Evolutionary conservation across 1,140 invertebrate genomes (phyloP).

Genomic region (Zaprionus ghesquierei): DNA sequence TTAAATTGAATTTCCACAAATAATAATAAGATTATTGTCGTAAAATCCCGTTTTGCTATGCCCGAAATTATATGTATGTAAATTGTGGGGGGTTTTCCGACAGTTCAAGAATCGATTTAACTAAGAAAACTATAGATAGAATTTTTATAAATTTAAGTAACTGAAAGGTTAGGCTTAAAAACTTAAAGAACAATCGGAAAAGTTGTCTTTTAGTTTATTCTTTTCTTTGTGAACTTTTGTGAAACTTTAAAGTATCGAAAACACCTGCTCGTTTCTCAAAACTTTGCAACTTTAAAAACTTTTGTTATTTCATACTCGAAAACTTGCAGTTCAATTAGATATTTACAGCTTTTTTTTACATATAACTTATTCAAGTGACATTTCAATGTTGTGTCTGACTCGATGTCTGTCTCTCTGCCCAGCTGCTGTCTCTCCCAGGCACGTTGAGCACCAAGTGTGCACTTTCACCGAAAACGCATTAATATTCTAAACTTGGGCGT

Average conservation of each 20-base stretch:
- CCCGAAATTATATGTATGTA: background rate
- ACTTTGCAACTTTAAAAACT: background rate
- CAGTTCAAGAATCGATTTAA: background rate
- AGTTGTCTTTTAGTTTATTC: no score
- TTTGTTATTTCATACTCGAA: background rate
- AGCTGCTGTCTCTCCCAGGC: constrained; percentile 57
- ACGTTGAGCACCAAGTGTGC: constrained; percentile 41
- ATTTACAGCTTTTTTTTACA: background rate
- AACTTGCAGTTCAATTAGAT: background rate
- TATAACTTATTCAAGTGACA: constrained; percentile 23
- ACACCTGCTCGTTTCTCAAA: constrained; percentile 4
- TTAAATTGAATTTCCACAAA: background rate
- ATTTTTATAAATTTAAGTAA: no score
- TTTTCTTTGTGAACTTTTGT: background rate
- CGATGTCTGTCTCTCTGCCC: constrained; percentile 1
- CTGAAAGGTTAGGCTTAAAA: no score
- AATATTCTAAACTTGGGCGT: constrained; percentile 56
- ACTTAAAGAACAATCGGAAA: no score
- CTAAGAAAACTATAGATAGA: background rate
- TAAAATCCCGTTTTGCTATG: background rate
- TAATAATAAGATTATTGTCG: background rate
- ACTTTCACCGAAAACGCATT: constrained; percentile 60
- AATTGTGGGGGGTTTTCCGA: background rate
- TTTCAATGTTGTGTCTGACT: constrained; percentile 12
- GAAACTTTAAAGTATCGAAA: background rate